Base-by-base conservation (phyloP, 2,888 invertebrate species). In the Cryptocephalus primarius region DNA sequence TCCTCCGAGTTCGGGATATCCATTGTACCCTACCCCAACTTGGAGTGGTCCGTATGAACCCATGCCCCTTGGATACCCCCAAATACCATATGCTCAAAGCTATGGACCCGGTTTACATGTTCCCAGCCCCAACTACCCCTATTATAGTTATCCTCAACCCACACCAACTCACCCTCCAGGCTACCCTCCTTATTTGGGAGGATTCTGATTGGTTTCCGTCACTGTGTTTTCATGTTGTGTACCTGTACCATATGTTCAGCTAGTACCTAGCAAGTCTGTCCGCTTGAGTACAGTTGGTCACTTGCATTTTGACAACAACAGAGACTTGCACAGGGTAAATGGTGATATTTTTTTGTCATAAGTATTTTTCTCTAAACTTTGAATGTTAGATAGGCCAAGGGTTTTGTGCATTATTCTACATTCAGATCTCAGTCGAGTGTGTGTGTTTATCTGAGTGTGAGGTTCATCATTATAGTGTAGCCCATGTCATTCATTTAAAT, bases 91-190 rank as follows among this genome's bases (percentile, higher is more conserved):
- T 53, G 64, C 65, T 58, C 67, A 65, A 61, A 62, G 63, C 56
- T 65, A 68, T 52, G 66, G 77, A 39, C 76, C 79, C 40, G 75
- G 78, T 48, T 71, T 82, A 55, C 82, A 82, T 64, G 76, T 83
- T 65, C 82, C 83, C 42, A 79, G 80, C 63, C 80, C 83, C 34
- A 82, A 82, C 63, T 84, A 83, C 67, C 80, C 82, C 12, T 78
- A 78, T 58, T 73, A 74, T 56, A 66, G 67, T 60, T 70, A 70
- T 59, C 66, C 68, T 40, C 67, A 68, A 50, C 66, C 70, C 44
- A 61, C 67, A 53, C 65, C 69, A 50, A 62, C 68, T 54, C 69
- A 69, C 59, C 69, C 69, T 56, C 69, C 69, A 46, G 69, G 69
- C 54, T 70, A 70, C 54, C 69, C 70, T 50, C 69, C 69, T 33